Percentiles rank a stretch among this genome's conserved stretches.
Evolutionary conservation across 2,113 vertebrate species (phyloP).

Genomic region (Podilymbus podiceps): DNA sequence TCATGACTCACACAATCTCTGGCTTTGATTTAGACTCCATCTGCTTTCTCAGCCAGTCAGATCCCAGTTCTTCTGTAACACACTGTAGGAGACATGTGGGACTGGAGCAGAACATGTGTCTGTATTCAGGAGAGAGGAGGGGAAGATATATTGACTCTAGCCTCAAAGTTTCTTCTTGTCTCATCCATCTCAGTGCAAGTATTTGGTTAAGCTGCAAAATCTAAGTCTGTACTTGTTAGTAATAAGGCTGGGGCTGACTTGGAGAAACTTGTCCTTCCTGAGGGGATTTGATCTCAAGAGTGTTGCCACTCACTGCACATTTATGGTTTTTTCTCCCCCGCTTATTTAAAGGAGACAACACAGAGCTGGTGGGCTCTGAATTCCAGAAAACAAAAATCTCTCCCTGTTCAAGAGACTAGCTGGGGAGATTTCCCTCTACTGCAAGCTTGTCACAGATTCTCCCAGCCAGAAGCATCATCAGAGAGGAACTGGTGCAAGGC

Average conservation of each 20-base stretch:
- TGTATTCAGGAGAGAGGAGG: neutral
- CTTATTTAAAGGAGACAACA: neutral
- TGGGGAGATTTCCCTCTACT: neutral
- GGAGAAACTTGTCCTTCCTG: neutral
- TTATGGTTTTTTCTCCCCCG: neutral
- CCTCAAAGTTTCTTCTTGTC: neutral
- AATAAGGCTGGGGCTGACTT: neutral
- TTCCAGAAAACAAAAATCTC: neutral
- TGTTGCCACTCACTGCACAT: neutral
- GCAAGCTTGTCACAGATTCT: neutral
- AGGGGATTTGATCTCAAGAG: neutral
- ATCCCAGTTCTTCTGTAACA: neutral
- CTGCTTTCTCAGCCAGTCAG: constrained; percentile 34
- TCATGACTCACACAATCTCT: constrained; percentile 17
- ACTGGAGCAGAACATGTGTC: neutral
- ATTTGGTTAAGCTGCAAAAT: neutral
- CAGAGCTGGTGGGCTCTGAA: neutral
- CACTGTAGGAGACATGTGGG: constrained; percentile 8
- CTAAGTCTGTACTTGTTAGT: neutral
- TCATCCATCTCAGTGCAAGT: neutral
- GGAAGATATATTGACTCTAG: neutral
- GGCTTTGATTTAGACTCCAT: constrained; percentile 51
- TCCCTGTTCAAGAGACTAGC: neutral
- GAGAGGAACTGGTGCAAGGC: neutral
- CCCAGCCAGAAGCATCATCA: neutral